phyloP scores from a whole-genome alignment of 2,888 invertebrate species.

The Acutogordius australiensis region DNA sequence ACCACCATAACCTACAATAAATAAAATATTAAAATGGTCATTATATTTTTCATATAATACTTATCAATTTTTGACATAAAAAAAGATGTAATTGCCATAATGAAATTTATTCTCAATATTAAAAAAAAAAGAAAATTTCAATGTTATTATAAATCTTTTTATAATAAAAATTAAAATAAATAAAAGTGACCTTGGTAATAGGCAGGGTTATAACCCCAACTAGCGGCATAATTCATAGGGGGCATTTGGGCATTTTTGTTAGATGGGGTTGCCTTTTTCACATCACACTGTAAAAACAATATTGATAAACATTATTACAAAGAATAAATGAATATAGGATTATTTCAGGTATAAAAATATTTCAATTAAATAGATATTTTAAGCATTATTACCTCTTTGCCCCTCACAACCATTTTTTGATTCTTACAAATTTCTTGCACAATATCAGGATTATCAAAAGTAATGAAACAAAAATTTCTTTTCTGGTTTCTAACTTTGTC shows the following conservation, averaged over 20 bases:
- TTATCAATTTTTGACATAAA: too few relatives aligned
- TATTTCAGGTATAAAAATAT: too few relatives aligned
- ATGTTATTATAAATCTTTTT: too few relatives aligned
- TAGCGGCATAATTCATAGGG: not conserved
- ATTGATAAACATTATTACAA: not conserved
- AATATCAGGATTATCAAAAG: conserved; percentile 74
- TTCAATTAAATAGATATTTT: not conserved
- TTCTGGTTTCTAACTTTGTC: conserved; percentile 85
- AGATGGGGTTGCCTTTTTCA: conserved; percentile 59
- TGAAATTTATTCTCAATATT: too few relatives aligned
- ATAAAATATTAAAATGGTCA: not conserved
- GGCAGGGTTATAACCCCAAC: not conserved
- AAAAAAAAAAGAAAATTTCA: too few relatives aligned
- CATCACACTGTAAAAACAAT: conserved; percentile 30
- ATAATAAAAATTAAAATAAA: not conserved
- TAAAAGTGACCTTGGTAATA: not conserved
- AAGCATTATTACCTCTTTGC: conserved; percentile 36
- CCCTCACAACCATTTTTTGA: conserved; percentile 65
- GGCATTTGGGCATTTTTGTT: not conserved
- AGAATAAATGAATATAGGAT: too few relatives aligned
- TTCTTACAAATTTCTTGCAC: conserved; percentile 64
- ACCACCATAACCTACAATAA: not conserved
- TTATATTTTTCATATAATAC: too few relatives aligned
- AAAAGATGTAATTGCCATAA: too few relatives aligned
- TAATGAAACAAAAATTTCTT: conserved; percentile 85